These are phyloP conservation scores for Tuta absoluta DNA, from an alignment of 2,888 invertebrate genomes.

Conservation along the genomic window DNA sequence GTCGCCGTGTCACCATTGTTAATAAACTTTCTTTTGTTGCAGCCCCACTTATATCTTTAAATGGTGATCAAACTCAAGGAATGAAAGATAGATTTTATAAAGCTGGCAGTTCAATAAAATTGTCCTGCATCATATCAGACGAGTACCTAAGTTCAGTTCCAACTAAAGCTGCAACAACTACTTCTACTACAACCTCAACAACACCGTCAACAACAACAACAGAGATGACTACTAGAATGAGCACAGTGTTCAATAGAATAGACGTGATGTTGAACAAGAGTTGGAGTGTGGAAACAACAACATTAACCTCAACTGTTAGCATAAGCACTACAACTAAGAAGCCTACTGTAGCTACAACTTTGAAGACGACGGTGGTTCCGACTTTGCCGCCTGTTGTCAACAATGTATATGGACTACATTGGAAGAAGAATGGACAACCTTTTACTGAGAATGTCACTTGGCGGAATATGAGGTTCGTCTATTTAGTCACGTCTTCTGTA, in stretches of 20 bases:
- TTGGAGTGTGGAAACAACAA: constrained; percentile 78
- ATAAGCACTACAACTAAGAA: constrained; percentile 67
- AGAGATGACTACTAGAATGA: constrained; percentile 68
- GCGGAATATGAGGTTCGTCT: constrained; percentile 72
- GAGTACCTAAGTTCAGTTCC: constrained; percentile 60
- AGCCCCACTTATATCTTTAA: constrained; percentile 87
- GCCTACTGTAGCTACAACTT: constrained; percentile 55
- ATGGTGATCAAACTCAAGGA: constrained; percentile 86
- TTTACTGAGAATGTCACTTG: constrained; percentile 67
- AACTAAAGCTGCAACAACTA: constrained; percentile 55
- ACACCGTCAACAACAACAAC: constrained; percentile 66
- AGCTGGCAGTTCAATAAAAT: constrained; percentile 87
- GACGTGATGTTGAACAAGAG: constrained; percentile 77
- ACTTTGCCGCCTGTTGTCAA: constrained; percentile 59
- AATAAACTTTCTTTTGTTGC: constrained; percentile 42
- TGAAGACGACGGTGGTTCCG: constrained; percentile 50
- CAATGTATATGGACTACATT: constrained; percentile 72
- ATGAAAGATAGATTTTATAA: constrained; percentile 87
- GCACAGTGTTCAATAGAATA: constrained; percentile 75
- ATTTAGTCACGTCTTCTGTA: neutral
- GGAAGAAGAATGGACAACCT: constrained; percentile 76
- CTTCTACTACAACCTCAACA: constrained; percentile 51
- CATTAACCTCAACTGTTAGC: constrained; percentile 70
- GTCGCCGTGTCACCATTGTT: neutral
- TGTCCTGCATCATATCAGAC: constrained; percentile 82